Base-by-base conservation (phyloP, 2,888 invertebrate species). In the Notodonta ziczac region DNA sequence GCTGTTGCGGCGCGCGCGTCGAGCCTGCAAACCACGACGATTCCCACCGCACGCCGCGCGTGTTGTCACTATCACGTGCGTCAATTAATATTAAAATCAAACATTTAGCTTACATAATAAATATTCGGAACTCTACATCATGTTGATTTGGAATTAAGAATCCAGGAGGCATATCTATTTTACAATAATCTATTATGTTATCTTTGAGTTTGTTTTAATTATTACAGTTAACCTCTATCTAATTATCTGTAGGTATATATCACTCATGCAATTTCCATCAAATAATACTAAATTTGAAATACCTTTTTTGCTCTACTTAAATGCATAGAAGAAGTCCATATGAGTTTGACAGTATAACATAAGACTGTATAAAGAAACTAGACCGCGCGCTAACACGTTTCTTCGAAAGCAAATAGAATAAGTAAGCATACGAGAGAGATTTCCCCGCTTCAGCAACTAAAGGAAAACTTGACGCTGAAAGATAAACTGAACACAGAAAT, bases 1-100 rank as follows among this genome's bases (percentile, higher is more conserved):
- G 80, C 79, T 80, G 83, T 86, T 82, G 83, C 76, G 79, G 80
- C 74, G 70, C 65, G 68, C 62, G 61, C 69, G 74, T 68, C 65
- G 61, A 65, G 63, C 74, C 72, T 69, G 60, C 72, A 60, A 68
- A 67, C 73, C 67, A 73, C 73, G 77, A 80, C 80, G 77, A 83
- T 81, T 81, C 76, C 72, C 67, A 62, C 69, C 74, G 79, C 44
- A 13, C 44, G 12, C 48, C 50, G 16, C 16, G 50, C 14, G 4
- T 50, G 50, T 50, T 50, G 50, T 16, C 16, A 50, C 50, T 50
- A 16, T 50, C 16, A 50, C 16, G 8, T 50, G 16, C 9, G 14
- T 8, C 16, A 50, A 50, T 16, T 46, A 46, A n/a, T 3, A 46
- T 46, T 46, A 2, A 46, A 46, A n/a, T n/a, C 46, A 46, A 46